These are phyloP conservation scores for Kryptolebias marmoratus DNA, from an alignment of 2,113 vertebrate genomes.

Conservation along the genomic window DNA sequence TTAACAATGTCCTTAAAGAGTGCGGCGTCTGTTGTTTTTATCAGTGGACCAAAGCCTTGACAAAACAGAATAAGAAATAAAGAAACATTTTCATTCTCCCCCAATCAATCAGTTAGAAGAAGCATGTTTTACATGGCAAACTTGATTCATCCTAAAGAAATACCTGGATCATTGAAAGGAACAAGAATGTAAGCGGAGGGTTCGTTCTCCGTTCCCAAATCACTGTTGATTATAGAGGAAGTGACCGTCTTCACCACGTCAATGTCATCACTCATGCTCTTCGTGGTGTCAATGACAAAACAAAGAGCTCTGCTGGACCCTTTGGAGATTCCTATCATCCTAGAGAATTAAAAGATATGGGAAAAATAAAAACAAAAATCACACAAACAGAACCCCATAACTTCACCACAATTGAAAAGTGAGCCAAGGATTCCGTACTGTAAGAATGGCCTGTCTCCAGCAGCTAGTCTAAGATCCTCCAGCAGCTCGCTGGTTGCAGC, in stretches of 20 bases:
- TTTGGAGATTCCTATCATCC: constrained; percentile 69
- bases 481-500: constrained; percentile 68
- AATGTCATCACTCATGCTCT: constrained; percentile 71
- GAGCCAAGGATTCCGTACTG: constrained; percentile 34
- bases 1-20: constrained; percentile 34
- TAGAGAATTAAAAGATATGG: constrained; percentile 22
- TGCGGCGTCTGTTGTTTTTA: constrained; percentile 44
- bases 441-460: constrained; percentile 67
- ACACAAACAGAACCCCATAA: too few species aligned
- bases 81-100: not conserved
- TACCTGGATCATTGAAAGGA: constrained; percentile 75
- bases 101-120: not conserved
- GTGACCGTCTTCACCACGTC: constrained; percentile 42
- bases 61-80: not conserved
- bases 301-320: constrained; percentile 64
- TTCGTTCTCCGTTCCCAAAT: constrained; percentile 41
- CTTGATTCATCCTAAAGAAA: not conserved
- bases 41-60: constrained; percentile 58
- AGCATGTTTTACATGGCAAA: not conserved
- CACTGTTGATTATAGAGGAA: constrained; percentile 48
- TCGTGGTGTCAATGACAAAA: constrained; percentile 74
- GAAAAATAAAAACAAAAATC: not conserved
- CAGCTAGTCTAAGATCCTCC: constrained; percentile 55
- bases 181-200: constrained; percentile 71
- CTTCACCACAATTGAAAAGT: not conserved